A percentile compares a stretch with the other conserved stretches of the same genome.
Evolutionary conservation across 2,113 vertebrate species (phyloP).

Genomic region (Monarcha castaneiventris): DNA sequence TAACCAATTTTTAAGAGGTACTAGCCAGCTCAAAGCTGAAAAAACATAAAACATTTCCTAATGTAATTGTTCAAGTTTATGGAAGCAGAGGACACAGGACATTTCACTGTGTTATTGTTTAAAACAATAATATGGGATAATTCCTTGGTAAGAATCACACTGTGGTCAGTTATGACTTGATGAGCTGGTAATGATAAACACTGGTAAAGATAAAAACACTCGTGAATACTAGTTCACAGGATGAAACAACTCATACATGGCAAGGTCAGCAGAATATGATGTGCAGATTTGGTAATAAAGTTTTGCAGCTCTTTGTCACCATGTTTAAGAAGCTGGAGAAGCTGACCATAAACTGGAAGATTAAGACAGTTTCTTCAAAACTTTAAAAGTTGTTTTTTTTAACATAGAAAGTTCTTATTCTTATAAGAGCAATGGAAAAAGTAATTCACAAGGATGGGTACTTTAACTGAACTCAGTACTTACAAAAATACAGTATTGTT

Average conservation of each 20-base stretch:
- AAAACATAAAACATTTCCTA: background rate
- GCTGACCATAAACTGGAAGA: background rate
- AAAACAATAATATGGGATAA: background rate
- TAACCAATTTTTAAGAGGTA: background rate
- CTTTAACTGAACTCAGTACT: background rate
- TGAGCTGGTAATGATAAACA: background rate
- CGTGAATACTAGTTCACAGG: fast-evolving
- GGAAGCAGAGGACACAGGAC: background rate
- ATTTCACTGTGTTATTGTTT: background rate
- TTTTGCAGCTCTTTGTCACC: background rate
- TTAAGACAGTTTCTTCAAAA: background rate
- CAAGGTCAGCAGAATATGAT: background rate
- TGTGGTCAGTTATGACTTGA: background rate
- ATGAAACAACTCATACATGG: background rate
- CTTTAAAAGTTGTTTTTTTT: background rate
- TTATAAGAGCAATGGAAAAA: background rate
- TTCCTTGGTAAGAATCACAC: background rate
- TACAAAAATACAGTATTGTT: background rate
- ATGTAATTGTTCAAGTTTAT: background rate
- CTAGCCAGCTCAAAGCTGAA: background rate
- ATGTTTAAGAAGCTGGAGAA: background rate
- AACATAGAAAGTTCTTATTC: background rate
- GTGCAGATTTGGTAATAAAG: background rate
- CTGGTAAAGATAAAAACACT: background rate
- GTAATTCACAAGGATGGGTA: background rate